Evolutionary conservation across 2,113 vertebrate species (phyloP).

Genomic region (Melanerpes formicivorus): DNA sequence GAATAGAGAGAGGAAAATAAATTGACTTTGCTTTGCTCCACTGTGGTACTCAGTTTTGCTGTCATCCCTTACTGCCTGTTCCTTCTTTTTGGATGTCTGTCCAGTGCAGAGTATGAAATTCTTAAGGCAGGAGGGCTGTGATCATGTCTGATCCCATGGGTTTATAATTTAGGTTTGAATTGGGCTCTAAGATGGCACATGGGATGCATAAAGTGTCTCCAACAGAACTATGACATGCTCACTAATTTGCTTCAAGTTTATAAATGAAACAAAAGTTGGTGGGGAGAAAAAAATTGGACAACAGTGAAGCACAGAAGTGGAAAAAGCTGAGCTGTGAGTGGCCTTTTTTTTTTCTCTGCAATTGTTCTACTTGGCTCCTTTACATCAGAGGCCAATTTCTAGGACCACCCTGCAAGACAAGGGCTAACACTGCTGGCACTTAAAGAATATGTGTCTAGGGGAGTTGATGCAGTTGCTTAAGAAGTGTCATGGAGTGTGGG

Average conservation of each 20-base stretch:
- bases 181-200: neutral
- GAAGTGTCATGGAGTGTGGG: neutral
- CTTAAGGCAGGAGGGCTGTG: neutral
- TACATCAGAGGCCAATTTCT: neutral
- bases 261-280: neutral
- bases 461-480: neutral
- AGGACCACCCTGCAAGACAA: neutral
- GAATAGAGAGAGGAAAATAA: neutral
- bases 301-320: neutral
- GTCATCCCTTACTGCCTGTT: neutral
- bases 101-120: neutral
- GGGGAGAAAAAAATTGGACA: neutral
- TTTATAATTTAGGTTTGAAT: neutral
- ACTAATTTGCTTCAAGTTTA: neutral
- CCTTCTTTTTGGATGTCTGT: neutral
- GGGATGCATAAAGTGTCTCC: neutral
- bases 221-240: neutral
- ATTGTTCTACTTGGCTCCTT: neutral
- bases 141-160: neutral
- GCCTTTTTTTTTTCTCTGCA: fast-evolving
- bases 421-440: neutral
- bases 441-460: neutral
- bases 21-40: neutral
- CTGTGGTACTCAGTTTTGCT: neutral
- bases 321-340: neutral